A percentile compares a stretch with the other conserved stretches of the same genome.
These are phyloP conservation scores for Myopa testacea DNA, from an alignment of 2,888 invertebrate species.

Conservation along the genomic window DNA sequence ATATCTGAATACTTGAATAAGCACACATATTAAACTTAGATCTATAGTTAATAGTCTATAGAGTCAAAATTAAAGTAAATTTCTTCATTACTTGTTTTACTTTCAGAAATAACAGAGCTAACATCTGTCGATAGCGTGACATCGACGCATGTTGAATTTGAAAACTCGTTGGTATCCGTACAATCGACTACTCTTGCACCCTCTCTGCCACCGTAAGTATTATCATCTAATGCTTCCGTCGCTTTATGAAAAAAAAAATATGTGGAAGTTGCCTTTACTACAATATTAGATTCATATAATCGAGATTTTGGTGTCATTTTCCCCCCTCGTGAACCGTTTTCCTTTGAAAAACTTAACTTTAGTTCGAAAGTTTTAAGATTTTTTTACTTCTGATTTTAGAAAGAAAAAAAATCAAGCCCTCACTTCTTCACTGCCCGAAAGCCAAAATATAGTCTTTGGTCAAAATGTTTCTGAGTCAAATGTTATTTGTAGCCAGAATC, in stretches of 20 bases:
- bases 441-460: constrained; percentile 1
- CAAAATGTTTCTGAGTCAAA: too few species aligned
- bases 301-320: too few species aligned
- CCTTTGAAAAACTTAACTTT: not conserved
- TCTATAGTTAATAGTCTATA: too few species aligned
- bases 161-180: constrained; percentile 64
- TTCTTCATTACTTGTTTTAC: constrained; percentile 27
- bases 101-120: constrained; percentile 77
- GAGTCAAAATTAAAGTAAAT: too few species aligned
- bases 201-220: constrained; percentile 60
- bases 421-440: constrained; percentile 41
- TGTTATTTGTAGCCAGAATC: not conserved
- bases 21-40: too few species aligned
- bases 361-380: not conserved
- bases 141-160: constrained; percentile 74
- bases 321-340: not conserved
- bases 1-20: not conserved
- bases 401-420: constrained; percentile 47
- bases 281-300: too few species aligned
- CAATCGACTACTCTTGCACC: constrained; percentile 63
- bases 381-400: not conserved
- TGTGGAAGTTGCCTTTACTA: too few species aligned
- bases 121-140: constrained; percentile 80
- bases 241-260: not conserved
- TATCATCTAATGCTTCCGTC: not conserved